Evolutionary conservation across 2,888 invertebrate genomes (phyloP).

Genomic region (Torymus texanus): DNA sequence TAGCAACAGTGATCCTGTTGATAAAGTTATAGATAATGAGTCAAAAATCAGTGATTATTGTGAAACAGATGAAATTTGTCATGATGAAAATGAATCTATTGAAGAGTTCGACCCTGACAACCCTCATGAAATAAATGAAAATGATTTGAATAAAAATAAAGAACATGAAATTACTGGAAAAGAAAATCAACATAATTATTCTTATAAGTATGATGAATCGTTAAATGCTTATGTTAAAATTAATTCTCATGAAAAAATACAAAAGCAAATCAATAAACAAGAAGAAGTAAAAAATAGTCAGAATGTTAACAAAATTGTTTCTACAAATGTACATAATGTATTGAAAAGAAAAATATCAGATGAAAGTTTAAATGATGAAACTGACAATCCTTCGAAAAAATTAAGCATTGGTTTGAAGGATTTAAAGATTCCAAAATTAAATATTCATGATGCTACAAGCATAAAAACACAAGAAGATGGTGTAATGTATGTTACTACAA

Average conservation of each 20-base stretch:
- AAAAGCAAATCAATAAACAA: neutral
- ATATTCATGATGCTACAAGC: slow-evolving; percentile 67
- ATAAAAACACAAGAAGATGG: slow-evolving; percentile 69
- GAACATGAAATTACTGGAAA: slow-evolving; percentile 11
- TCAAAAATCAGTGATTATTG: neutral
- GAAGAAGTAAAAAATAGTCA: slow-evolving; percentile 15
- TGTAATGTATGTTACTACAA: slow-evolving; percentile 73
- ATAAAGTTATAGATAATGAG: neutral
- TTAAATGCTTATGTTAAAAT: slow-evolving; percentile 62
- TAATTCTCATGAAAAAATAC: neutral
- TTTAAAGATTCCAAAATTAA: slow-evolving; percentile 67
- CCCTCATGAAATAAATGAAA: slow-evolving; percentile 53
- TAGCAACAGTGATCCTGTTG: neutral
- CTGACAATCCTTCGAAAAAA: slow-evolving; percentile 38
- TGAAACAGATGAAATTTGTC: slow-evolving; percentile 47
- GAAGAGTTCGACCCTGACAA: slow-evolving; percentile 72
- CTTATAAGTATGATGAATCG: slow-evolving; percentile 61
- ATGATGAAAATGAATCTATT: slow-evolving; percentile 68
- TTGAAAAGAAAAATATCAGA: slow-evolving; percentile 45
- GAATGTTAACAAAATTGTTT: slow-evolving; percentile 11
- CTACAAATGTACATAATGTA: slow-evolving; percentile 30
- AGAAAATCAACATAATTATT: slow-evolving; percentile 43
- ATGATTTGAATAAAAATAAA: slow-evolving; percentile 15
- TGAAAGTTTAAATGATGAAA: slow-evolving; percentile 39
- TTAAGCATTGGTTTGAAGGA: slow-evolving; percentile 58